Percentiles rank a stretch among this genome's conserved stretches.
phyloP scores from a whole-genome alignment of 2,113 vertebrate species.

The Scartelaos histophorus region DNA sequence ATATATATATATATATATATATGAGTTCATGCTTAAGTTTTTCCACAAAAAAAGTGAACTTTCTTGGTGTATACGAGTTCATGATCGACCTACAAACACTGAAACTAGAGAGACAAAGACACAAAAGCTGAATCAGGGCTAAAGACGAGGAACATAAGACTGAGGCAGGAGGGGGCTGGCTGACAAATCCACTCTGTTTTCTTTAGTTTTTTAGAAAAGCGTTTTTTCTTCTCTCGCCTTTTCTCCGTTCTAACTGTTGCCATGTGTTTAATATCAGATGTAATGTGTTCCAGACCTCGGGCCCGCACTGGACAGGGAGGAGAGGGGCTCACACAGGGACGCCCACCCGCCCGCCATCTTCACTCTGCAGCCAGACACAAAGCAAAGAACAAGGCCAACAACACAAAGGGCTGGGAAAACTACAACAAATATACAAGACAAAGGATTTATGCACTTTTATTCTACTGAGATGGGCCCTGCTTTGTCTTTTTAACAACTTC shows the following conservation, averaged over 20 bases:
- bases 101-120: constrained; percentile 7
- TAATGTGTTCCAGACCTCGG: constrained; percentile 80
- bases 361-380: constrained; percentile 58
- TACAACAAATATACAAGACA: background rate
- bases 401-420: constrained; percentile 5
- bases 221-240: constrained; percentile 58
- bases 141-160: constrained; percentile 9
- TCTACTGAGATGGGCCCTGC: background rate
- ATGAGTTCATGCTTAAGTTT: background rate
- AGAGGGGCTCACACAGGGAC: constrained; percentile 61
- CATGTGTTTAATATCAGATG: constrained; percentile 84
- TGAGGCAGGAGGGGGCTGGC: constrained; percentile 41
- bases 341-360: constrained; percentile 50
- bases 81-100: background rate
- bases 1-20: too few species aligned
- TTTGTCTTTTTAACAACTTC: background rate
- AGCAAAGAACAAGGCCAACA: constrained; percentile 32
- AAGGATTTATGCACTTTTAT: background rate
- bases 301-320: constrained; percentile 57
- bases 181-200: constrained; percentile 74
- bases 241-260: constrained; percentile 76
- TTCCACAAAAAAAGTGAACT: constrained; percentile 19
- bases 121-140: constrained; percentile 17
- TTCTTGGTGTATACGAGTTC: constrained; percentile 20
- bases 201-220: constrained; percentile 48